A percentile compares a stretch with the other conserved stretches of the same genome.
Conservation (phyloP, 2,888 invertebrate species). For the Hetaerina titia region DNA sequence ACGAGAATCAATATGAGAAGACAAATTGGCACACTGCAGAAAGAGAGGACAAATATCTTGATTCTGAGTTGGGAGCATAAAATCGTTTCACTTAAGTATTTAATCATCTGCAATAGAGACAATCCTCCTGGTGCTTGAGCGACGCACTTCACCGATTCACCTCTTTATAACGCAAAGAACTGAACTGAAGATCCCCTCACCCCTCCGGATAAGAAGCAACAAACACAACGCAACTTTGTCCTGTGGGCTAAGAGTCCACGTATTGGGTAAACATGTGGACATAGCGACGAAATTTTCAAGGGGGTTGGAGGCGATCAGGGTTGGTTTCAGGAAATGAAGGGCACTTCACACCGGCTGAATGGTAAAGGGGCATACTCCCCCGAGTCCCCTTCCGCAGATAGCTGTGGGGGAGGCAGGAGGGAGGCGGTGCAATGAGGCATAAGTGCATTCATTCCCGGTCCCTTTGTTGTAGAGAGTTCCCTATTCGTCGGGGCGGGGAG, state of each 20-base stretch:
- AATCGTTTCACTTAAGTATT: not conserved
- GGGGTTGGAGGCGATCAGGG: not conserved
- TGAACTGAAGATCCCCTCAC: not conserved
- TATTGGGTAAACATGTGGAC: not conserved
- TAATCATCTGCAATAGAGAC: not conserved
- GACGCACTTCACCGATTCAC: not conserved
- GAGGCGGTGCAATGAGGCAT: not conserved
- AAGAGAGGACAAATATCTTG: not conserved
- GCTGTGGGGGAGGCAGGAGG: not conserved
- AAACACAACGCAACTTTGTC: not conserved
- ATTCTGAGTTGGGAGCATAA: not conserved
- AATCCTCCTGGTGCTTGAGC: not conserved
- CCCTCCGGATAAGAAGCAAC: not conserved
- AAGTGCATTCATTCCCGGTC: not conserved
- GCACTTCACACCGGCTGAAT: not conserved
- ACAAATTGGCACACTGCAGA: not conserved
- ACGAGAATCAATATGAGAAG: not conserved
- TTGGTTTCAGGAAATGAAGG: conserved; percentile 22
- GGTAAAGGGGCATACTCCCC: not conserved
- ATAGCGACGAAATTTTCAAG: not conserved
- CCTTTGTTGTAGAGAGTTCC: not conserved
- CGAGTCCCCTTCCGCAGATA: not conserved
- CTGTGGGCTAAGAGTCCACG: not conserved
- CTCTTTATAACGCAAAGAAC: not conserved
- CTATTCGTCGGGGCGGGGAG: too few relatives aligned